These are phyloP conservation scores for Cyclophora punctaria DNA, from an alignment of 2,888 invertebrate species.

Conservation along the genomic window DNA sequence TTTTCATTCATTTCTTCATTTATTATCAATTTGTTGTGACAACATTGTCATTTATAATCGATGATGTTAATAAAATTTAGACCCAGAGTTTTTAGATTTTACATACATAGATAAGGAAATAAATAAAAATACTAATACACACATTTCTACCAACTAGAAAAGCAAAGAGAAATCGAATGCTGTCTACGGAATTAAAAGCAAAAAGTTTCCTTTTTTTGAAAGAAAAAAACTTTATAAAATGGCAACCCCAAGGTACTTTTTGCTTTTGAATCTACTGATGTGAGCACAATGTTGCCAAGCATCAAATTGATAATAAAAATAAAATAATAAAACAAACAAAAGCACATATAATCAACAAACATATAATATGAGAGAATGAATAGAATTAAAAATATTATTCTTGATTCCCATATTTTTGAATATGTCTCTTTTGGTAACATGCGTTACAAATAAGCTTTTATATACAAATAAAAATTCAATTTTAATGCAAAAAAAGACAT, in stretches of 20 bases:
- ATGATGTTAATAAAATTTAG: slow-evolving; percentile 15
- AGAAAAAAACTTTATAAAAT: slow-evolving; percentile 4
- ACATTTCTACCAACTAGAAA: slow-evolving; percentile 56
- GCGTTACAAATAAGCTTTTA: too few species aligned
- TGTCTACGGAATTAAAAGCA: slow-evolving; percentile 56
- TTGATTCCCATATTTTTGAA: slow-evolving; percentile 27
- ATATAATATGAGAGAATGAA: slow-evolving; percentile 7
- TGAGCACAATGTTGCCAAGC: slow-evolving; percentile 76
- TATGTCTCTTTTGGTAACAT: too few species aligned
- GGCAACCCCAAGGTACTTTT: slow-evolving; percentile 44
- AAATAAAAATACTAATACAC: slow-evolving; percentile 44
- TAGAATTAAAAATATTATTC: slow-evolving; percentile 5
- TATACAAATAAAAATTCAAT: too few species aligned
- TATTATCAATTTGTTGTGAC: slow-evolving; percentile 73
- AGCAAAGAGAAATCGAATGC: slow-evolving; percentile 56
- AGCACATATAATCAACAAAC: slow-evolving; percentile 41
- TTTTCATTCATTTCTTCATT: slow-evolving; percentile 33
- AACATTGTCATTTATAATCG: slow-evolving; percentile 57
- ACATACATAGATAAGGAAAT: slow-evolving; percentile 37
- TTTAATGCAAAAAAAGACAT: too few species aligned
- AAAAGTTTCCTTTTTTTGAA: slow-evolving; percentile 42
- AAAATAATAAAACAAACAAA: slow-evolving; percentile 58
- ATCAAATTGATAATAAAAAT: slow-evolving; percentile 71
- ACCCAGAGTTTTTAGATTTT: slow-evolving; percentile 34
- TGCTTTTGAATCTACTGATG: slow-evolving; percentile 50